phyloP scores from a whole-genome alignment of 2,113 vertebrate species.

The Fulmarus glacialis region DNA sequence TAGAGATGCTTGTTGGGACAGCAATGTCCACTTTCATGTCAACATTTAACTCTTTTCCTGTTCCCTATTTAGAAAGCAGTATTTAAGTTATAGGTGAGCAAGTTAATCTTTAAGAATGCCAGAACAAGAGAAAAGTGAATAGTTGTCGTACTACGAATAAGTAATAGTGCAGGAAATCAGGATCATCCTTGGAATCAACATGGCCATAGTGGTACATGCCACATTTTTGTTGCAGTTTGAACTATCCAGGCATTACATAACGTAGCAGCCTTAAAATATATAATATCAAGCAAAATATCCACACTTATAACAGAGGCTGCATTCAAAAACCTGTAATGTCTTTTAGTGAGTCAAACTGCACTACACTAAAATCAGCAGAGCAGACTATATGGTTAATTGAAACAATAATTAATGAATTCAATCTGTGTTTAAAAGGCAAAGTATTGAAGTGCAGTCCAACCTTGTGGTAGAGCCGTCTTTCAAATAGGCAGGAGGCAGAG shows the following conservation, averaged over 20 bases:
- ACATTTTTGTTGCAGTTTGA: background rate
- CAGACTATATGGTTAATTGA: background rate
- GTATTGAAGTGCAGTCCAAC: background rate
- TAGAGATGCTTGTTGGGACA: background rate
- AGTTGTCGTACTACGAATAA: background rate
- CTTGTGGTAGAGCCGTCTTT: background rate
- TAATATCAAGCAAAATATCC: background rate
- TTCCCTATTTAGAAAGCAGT: background rate
- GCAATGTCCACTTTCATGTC: background rate
- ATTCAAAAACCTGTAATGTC: background rate
- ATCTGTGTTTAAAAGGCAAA: background rate
- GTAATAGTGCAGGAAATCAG: background rate
- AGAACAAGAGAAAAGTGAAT: background rate
- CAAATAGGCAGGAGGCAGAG: background rate
- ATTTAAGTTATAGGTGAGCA: background rate
- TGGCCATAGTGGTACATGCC: background rate
- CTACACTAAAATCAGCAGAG: background rate
- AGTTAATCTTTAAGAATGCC: background rate
- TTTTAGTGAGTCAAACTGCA: background rate
- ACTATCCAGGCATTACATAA: background rate
- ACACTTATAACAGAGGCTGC: background rate
- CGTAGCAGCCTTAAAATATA: background rate
- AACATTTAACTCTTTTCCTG: background rate
- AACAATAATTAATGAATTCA: background rate
- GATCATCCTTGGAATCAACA: background rate